phyloP scores from a whole-genome alignment of 2,797 vertebrate genomes.

The Sternarchorhynchus goeldii region DNA sequence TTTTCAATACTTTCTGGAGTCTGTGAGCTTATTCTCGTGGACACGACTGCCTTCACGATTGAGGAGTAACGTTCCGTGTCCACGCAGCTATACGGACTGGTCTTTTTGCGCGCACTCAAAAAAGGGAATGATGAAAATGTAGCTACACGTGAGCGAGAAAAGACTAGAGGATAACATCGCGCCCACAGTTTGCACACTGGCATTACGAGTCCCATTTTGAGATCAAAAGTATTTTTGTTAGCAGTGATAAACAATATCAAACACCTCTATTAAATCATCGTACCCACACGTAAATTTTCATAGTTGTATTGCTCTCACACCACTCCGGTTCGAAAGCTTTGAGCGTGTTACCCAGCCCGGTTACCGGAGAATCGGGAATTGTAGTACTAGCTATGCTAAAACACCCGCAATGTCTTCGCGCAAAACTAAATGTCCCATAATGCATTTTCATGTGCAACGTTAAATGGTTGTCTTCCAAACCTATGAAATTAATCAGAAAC shows the following conservation, averaged over 20 bases:
- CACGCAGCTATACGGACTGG: conserved; percentile 79
- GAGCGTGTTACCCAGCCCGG: background rate
- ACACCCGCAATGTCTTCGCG: background rate
- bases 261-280: background rate
- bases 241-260: too few species aligned
- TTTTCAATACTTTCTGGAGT: conserved; percentile 78
- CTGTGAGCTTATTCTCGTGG: conserved; percentile 73
- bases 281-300: background rate
- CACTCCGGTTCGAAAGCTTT: background rate
- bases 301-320: background rate
- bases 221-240: background rate
- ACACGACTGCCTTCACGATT: conserved; percentile 81
- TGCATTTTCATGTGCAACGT: background rate
- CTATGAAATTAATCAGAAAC: background rate
- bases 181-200: conserved; percentile 26
- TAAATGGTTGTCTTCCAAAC: background rate
- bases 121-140: conserved; percentile 69
- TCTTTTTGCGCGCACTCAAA: conserved; percentile 74
- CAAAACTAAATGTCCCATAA: conserved; percentile 37
- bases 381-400: background rate
- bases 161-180: conserved; percentile 35
- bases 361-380: background rate
- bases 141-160: background rate
- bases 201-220: conserved; percentile 56
- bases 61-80: conserved; percentile 84